Evolutionary conservation across 2,113 vertebrate species (phyloP), one percentile per base, ranked within the genome.

Genomic region (Mus musculus): DNA sequence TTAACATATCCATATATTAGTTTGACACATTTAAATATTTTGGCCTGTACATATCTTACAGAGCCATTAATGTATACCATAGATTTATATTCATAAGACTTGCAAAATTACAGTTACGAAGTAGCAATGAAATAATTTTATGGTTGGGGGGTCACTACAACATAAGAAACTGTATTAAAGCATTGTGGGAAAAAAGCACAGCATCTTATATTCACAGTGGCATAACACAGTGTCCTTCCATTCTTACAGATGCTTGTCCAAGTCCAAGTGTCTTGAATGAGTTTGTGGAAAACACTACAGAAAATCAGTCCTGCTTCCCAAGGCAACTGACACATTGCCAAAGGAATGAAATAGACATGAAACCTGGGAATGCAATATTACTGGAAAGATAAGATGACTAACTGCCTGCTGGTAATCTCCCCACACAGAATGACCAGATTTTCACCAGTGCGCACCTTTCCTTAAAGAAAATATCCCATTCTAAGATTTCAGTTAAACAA

Each of bases 21-120:
- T 78, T 89, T 96, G 72, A 92, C 13, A 92, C 42, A 88, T 9
- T 59, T 82, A 30, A 12, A 49, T 89, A 75, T 36, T 78, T 49
- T 96, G 6, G 75, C 1, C 75, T 90, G 22, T 11, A 90, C 5
- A 22, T n/a, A 69, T 56, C 19, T 80, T 84, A 82, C 7, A 63
- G 63, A 69, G 65, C 8, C 39, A 72, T 78, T 81, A 56, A 49
- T 8, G 10, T 54, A 52, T 80, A 80, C 42, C 22, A 73, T 73
- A 76, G 28, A 71, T n/a, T 71, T 7, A 33, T 80, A 80, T 7
- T 39, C 19, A 39, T 73, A 39, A 39, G 8, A 73, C 6, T 42
- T 39, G 16, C 3, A 73, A 73, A 73, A 42, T 42, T 39, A 22
- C 8, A 73, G n/a, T 73, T 73, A 10, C 39, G 20, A 73, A 11